Evolutionary conservation across 2,113 vertebrate species (phyloP), one percentile per base, ranked within the genome.

Genomic region (Eudyptes chrysolophus): DNA sequence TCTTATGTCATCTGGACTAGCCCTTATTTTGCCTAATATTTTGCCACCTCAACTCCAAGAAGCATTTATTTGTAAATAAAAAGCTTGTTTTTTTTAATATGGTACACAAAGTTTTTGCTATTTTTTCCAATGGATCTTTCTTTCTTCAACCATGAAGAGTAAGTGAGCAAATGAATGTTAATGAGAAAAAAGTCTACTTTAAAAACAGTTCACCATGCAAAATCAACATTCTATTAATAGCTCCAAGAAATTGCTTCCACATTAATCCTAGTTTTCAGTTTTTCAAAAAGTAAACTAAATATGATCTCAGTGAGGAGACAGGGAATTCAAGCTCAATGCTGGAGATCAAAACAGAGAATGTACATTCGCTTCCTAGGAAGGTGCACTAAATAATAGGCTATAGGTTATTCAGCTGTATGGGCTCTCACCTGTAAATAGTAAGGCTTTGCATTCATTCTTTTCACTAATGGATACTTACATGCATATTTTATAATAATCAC

Each of bases 11-110:
- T 26, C 26, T n/a, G 15, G 8, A 71, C 3, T 62, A 74, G 34
- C 13, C 77, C 11, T 72, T 42, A 42, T 9, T 92, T 42, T 42
- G 42, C 42, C 42, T 42, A 42, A 42, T 42, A 7, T 42, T 42
- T 83, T 38, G 4, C 15, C 18, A 82, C 5, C 10, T 80, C 24
- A 55, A 74, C 8, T 30, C 65, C 15, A 76, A 61, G 18, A 54
- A 80, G 6, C 6, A 18, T 51, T 78, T n/a, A 36, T 44, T 30
- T 62, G 2, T 22, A 85, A 55, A 65, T 15, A 36, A 76, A 79
- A 24, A 71, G 16, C 1, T 0, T 2, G 1, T 0, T 0, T 0
- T 4, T 42, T 70, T 68, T 38, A 5, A 69, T 44, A 46, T 5
- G 2, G 11, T 6, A 54, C 6, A 38, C 7, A 25, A 54, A 34